phyloP scores from a whole-genome alignment of 2,797 vertebrate species.

The Loriculus beryllinus region DNA sequence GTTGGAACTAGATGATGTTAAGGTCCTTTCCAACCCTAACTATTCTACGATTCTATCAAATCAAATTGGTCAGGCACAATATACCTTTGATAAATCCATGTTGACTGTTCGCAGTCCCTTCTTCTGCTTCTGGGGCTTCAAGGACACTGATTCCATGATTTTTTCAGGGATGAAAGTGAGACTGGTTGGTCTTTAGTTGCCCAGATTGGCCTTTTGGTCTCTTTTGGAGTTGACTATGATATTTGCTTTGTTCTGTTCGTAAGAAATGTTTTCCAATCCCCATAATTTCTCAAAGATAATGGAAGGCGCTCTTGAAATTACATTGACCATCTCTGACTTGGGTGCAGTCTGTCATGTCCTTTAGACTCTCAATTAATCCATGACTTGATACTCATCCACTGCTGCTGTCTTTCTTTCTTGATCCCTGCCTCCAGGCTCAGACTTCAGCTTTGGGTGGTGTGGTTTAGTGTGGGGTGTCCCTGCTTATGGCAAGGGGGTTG shows the following conservation, averaged over 20 bases:
- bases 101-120: no score
- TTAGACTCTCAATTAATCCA: background rate
- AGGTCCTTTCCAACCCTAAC: no score
- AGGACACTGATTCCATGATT: background rate
- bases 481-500: no score
- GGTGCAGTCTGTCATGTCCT: background rate
- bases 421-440: background rate
- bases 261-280: background rate
- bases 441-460: background rate
- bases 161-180: background rate
- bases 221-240: background rate
- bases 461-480: no score
- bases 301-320: background rate
- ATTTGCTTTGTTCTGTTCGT: background rate
- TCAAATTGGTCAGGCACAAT: no score
- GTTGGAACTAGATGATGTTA: no score
- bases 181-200: background rate
- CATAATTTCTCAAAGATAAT: background rate
- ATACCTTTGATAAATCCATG: no score
- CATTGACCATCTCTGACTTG: background rate
- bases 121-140: background rate
- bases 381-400: background rate
- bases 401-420: background rate
- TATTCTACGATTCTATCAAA: no score
- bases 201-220: background rate